phyloP scores from a whole-genome alignment of 2,797 vertebrate species.

The Moxostoma hubbsi region DNA sequence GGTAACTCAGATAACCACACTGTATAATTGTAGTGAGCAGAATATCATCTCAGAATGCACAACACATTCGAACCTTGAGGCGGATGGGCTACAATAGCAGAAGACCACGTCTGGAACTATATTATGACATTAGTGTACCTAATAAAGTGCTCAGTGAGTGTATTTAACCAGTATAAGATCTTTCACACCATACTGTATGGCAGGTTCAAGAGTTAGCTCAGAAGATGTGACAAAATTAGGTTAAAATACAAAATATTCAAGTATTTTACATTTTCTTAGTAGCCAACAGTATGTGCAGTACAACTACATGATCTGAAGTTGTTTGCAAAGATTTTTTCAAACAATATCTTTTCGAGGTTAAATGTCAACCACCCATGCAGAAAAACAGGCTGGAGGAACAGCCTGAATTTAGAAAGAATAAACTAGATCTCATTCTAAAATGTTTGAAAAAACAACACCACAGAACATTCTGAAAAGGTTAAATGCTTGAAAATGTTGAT shows the following conservation, averaged over 20 bases:
- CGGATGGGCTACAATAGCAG: too few species aligned
- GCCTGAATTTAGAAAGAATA: not conserved
- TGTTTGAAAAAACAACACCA: not conserved
- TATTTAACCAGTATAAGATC: not conserved
- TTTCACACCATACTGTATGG: not conserved
- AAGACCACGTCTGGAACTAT: too few species aligned
- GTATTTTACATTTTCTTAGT: not conserved
- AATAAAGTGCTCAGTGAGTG: too few species aligned
- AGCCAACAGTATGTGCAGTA: not conserved
- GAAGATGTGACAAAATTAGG: not conserved
- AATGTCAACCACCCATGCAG: conserved; percentile 19
- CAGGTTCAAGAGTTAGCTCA: too few species aligned
- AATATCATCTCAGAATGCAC: too few species aligned
- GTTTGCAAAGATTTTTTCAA: conserved; percentile 13
- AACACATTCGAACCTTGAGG: too few species aligned
- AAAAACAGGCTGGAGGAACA: not conserved
- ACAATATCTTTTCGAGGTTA: not conserved
- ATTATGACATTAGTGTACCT: too few species aligned
- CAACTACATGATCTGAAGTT: not conserved
- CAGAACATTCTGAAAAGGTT: not conserved
- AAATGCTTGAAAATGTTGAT: not conserved
- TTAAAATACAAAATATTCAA: not conserved
- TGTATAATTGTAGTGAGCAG: too few species aligned
- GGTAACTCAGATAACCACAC: too few species aligned
- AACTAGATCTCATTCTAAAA: not conserved